phyloP scores from a whole-genome alignment of 2,888 invertebrate genomes.

The Pandemis corylana region DNA sequence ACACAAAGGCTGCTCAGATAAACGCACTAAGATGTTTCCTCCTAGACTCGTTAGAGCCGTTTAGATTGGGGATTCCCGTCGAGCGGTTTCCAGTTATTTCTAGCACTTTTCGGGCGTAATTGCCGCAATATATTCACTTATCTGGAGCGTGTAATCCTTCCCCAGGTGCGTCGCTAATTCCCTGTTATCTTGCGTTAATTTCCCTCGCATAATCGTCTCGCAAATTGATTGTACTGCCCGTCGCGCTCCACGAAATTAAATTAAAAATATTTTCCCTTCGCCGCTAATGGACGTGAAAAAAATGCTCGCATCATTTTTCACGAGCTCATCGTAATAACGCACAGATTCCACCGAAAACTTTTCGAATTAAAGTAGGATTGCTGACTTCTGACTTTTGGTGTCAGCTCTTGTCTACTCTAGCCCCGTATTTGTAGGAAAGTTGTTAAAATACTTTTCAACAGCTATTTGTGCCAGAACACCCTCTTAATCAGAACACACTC shows the following conservation, averaged over 20 bases:
- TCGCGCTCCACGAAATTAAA: conserved; percentile 42
- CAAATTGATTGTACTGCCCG: conserved; percentile 69
- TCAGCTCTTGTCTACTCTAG: conserved; percentile 18
- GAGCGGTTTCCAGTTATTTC: conserved; percentile 65
- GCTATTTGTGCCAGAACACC: background rate
- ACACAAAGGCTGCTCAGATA: conserved; percentile 72
- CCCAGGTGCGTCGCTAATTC: conserved; percentile 74
- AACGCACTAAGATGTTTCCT: conserved; percentile 64
- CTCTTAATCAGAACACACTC: background rate
- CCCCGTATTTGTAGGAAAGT: background rate
- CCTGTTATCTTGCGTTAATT: conserved; percentile 78
- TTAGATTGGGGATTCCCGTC: conserved; percentile 69
- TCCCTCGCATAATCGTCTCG: conserved; percentile 66
- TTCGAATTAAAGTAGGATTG: conserved; percentile 30
- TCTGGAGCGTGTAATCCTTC: conserved; percentile 71
- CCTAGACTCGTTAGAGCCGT: conserved; percentile 62
- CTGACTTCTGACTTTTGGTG: conserved; percentile 25
- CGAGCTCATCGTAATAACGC: conserved; percentile 39
- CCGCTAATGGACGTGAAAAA: conserved; percentile 45
- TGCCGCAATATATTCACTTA: conserved; percentile 76
- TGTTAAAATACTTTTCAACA: conserved; percentile 9
- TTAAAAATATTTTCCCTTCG: conserved; percentile 45
- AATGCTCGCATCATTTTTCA: conserved; percentile 42
- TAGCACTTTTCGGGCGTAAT: conserved; percentile 69
- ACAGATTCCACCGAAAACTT: conserved; percentile 32